These are phyloP conservation scores for Sturmia bella DNA, from an alignment of 2,888 invertebrate genomes.

Conservation along the genomic window DNA sequence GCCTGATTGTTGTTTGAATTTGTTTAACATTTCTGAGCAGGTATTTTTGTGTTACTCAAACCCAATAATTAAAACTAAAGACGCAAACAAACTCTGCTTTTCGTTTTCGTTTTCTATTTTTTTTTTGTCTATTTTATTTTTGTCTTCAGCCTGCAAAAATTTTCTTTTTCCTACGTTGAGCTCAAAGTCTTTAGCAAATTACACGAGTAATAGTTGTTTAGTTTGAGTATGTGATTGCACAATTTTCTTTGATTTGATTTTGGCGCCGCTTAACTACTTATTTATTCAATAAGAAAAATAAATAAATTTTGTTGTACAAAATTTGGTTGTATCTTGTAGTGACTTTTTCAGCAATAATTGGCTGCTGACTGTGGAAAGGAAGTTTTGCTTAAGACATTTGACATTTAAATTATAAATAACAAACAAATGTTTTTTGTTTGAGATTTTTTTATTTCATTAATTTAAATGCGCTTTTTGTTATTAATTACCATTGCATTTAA, in stretches of 20 bases:
- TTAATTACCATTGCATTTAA: constrained; percentile 58
- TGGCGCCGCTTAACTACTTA: constrained; percentile 62
- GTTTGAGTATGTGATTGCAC: constrained; percentile 35
- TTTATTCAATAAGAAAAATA: constrained; percentile 42
- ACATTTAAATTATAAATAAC: constrained; percentile 63
- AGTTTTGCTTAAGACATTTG: constrained; percentile 49
- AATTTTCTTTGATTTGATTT: constrained; percentile 59
- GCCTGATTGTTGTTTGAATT: constrained; percentile 66
- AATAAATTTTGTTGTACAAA: constrained; percentile 33
- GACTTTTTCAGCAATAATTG: constrained; percentile 40
- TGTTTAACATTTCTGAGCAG: constrained; percentile 47
- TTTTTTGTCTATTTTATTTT: not conserved
- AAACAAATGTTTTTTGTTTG: constrained; percentile 42
- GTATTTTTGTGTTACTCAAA: constrained; percentile 31
- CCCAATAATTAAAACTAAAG: constrained; percentile 63
- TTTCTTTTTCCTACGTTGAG: constrained; percentile 1
- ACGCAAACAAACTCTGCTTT: constrained; percentile 3
- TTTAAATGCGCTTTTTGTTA: constrained; percentile 14
- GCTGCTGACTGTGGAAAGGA: constrained; percentile 30
- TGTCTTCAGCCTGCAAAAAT: not conserved
- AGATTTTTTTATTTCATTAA: not conserved
- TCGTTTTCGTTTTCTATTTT: too few species aligned
- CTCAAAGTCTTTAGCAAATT: constrained; percentile 34
- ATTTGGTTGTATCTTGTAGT: not conserved
- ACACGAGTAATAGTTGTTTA: not conserved